These are phyloP conservation scores for Polymixis flavicincta DNA, from an alignment of 2,888 invertebrate genomes.

Conservation along the genomic window DNA sequence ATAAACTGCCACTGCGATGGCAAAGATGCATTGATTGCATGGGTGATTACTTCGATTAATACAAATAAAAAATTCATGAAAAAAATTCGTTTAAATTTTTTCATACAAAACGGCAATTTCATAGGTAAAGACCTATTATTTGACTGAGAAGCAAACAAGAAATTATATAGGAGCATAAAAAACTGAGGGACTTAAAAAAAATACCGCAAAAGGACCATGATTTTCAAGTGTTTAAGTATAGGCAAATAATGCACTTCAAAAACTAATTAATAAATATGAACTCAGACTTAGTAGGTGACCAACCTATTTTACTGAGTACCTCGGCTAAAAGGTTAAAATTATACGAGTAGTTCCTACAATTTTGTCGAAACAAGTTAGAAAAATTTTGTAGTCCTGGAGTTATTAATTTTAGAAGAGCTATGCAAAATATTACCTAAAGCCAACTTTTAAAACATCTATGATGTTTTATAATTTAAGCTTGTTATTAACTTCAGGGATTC, in stretches of 20 bases:
- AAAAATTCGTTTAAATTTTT: too few species aligned
- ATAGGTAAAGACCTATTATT: too few species aligned
- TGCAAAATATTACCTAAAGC: not conserved
- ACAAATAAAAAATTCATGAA: too few species aligned
- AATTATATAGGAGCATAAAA: not conserved
- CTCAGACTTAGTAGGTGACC: not conserved
- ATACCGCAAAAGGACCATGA: not conserved
- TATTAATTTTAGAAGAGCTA: not conserved
- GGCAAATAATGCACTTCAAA: not conserved
- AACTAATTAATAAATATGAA: not conserved
- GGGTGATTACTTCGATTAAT: too few species aligned
- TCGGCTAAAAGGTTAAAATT: not conserved
- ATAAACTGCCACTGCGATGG: too few species aligned
- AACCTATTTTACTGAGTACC: not conserved
- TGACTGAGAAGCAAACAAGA: not conserved
- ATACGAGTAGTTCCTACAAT: not conserved
- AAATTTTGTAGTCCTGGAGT: not conserved
- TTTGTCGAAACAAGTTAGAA: not conserved
- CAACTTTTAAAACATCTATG: not conserved
- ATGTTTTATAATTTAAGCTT: not conserved
- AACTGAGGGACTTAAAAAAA: too few species aligned
- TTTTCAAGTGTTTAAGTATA: not conserved
- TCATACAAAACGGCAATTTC: too few species aligned
- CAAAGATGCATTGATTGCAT: too few species aligned
- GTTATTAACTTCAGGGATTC: slow-evolving; percentile 8